phyloP scores from a whole-genome alignment of 2,888 invertebrate species.

The Polyploca ridens region DNA sequence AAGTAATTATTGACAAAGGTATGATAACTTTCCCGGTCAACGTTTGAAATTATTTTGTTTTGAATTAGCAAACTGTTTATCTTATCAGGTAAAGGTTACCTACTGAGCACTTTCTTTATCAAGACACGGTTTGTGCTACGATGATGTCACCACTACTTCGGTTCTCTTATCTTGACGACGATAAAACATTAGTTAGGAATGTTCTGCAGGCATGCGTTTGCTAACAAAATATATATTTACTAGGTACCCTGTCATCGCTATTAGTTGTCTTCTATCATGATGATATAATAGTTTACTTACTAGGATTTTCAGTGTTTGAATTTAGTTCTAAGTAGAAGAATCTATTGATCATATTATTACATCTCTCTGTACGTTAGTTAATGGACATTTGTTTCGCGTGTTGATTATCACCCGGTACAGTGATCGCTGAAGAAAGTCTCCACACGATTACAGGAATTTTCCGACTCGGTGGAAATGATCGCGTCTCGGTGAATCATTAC shows the following conservation, averaged over 20 bases:
- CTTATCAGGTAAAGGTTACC: slow-evolving; percentile 72
- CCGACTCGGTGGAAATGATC: slow-evolving; percentile 79
- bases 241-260: slow-evolving; percentile 29
- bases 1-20: slow-evolving; percentile 43
- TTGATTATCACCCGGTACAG: slow-evolving; percentile 52
- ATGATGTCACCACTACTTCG: slow-evolving; percentile 78
- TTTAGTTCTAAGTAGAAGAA: not conserved
- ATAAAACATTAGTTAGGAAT: slow-evolving; percentile 73
- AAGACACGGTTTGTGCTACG: slow-evolving; percentile 60
- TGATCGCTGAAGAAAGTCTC: slow-evolving; percentile 75
- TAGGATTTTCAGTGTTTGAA: not conserved
- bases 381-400: slow-evolving; percentile 59
- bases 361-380: slow-evolving; percentile 21
- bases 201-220: slow-evolving; percentile 55
- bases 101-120: slow-evolving; percentile 78
- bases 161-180: slow-evolving; percentile 72
- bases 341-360: slow-evolving; percentile 13
- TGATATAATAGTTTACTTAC: slow-evolving; percentile 1
- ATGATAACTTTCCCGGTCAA: slow-evolving; percentile 32
- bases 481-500: slow-evolving; percentile 76
- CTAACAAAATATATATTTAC: slow-evolving; percentile 44
- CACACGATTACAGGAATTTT: slow-evolving; percentile 80
- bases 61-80: slow-evolving; percentile 60
- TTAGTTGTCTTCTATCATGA: slow-evolving; percentile 21
- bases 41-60: slow-evolving; percentile 33